Evolutionary conservation across 2,888 invertebrate genomes (phyloP), one percentile per base, ranked within the genome.

Genomic region (Ectemnius cavifrons): DNA sequence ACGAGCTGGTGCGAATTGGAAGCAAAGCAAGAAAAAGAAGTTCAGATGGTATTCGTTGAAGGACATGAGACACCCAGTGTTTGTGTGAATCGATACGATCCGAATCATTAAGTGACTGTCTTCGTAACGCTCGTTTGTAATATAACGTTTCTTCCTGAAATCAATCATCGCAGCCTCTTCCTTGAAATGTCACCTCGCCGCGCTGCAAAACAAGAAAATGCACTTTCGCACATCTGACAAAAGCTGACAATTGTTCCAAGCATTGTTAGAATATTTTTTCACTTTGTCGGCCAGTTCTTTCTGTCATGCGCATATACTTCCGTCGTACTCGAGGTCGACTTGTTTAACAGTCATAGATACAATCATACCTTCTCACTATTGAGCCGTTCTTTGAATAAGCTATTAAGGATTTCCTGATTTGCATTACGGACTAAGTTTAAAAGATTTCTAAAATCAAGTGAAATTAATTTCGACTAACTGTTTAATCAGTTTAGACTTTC

Each of bases 21-120:
- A 47, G 45, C 52, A 49, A 5, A 67, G 47, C 13, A 66, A 61
- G 57, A 79, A 66, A 37, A 77, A 67, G 58, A 61, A 73, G 63
- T 71, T 77, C 61, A 73, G 57, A 62, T 72, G 66, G 73, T 67
- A 80, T 52, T 62, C 76, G 14, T 65, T 71, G 57, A 78, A 56
- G 67, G 78, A 83, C 70, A 72, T 68, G 67, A 73, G 75, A 28
- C 64, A 75, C 63, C 73, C 83, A 63, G 77, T 83, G 60, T 84
- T 80, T 72, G 79, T 78, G 74, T 83, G 73, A 79, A 57, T 56
- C 59, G 57, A 64, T 61, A 57, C 63, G 67, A 64, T 67, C 13
- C 65, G 46, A 67, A 64, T 23, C 63, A 47, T 16, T 63, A 58
- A 67, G 62, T 52, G 64, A 62, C 65, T 75, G 67, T 70, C 79